Conservation (phyloP, 2,797 vertebrate genomes). For the Ceryle rudis region DNA sequence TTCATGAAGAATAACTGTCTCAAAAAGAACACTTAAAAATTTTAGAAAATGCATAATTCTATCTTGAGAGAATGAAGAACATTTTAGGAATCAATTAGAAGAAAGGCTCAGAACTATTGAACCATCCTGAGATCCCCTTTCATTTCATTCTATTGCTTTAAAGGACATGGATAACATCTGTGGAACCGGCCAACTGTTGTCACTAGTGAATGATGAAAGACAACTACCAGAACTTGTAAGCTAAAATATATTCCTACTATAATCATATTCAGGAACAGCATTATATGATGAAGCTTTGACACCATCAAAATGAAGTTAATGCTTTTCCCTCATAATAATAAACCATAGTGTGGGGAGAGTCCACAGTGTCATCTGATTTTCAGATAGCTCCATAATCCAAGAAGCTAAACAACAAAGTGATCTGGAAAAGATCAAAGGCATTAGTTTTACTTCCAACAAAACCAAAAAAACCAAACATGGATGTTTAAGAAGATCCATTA, state of each 20-base stretch:
- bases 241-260: neutral
- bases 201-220: neutral
- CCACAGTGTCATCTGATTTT: neutral
- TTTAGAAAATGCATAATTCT: neutral
- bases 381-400: neutral
- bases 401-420: neutral
- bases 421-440: neutral
- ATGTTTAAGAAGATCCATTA: neutral
- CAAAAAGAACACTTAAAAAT: neutral
- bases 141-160: neutral
- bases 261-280: neutral
- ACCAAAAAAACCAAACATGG: neutral
- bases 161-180: neutral
- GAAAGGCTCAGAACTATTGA: neutral
- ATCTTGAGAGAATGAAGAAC: neutral
- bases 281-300: neutral
- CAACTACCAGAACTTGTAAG: neutral
- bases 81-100: neutral
- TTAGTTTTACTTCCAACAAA: neutral
- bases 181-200: neutral
- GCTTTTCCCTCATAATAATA: neutral
- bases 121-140: neutral
- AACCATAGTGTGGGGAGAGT: neutral
- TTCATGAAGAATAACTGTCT: neutral
- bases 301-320: neutral